phyloP scores from a whole-genome alignment of 30 jellyfish, hydroid and myxozoan genomes.

The Sanderia malayensis region DNA sequence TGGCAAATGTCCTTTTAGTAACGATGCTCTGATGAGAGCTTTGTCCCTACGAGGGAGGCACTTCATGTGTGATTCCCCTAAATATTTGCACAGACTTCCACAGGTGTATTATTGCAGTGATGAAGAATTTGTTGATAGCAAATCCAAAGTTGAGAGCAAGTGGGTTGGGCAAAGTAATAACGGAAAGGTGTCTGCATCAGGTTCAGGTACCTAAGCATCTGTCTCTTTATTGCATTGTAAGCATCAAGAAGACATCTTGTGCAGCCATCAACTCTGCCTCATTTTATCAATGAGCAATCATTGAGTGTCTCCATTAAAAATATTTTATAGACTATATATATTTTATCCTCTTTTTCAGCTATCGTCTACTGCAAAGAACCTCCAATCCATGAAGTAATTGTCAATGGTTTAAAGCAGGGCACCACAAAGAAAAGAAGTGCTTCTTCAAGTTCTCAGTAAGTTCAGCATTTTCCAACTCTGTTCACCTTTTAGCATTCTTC shows the following conservation, averaged over 20 bases:
- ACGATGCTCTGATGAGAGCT: slow-evolving; percentile 62
- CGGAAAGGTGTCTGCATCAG: slow-evolving; percentile 71
- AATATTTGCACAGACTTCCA: slow-evolving; percentile 7
- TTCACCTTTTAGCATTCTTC: neutral
- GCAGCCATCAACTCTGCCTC: neutral
- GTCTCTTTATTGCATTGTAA: neutral
- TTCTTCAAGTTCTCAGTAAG: slow-evolving; percentile 13
- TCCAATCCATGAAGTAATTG: slow-evolving; percentile 67
- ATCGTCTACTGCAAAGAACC: slow-evolving; percentile 62
- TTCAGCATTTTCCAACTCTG: neutral
- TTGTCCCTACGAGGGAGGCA: slow-evolving; percentile 63
- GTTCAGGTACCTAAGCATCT: slow-evolving; percentile 40
- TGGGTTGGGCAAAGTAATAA: slow-evolving; percentile 11
- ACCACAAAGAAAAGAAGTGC: slow-evolving; percentile 21
- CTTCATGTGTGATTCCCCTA: neutral
- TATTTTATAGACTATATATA: neutral
- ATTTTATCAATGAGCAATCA: neutral
- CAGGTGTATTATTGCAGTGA: slow-evolving; percentile 28
- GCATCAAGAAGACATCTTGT: neutral
- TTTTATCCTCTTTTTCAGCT: slow-evolving; percentile 40
- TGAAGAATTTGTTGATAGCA: slow-evolving; percentile 49
- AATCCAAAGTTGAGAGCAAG: slow-evolving; percentile 19
- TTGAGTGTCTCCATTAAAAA: neutral
- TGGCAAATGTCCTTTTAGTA: slow-evolving; percentile 53
- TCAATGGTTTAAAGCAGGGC: slow-evolving; percentile 81